A percentile compares a stretch with the other conserved stretches of the same genome.
Conservation (phyloP, 2,797 vertebrate species). For the Melanotaenia nigrans region DNA sequence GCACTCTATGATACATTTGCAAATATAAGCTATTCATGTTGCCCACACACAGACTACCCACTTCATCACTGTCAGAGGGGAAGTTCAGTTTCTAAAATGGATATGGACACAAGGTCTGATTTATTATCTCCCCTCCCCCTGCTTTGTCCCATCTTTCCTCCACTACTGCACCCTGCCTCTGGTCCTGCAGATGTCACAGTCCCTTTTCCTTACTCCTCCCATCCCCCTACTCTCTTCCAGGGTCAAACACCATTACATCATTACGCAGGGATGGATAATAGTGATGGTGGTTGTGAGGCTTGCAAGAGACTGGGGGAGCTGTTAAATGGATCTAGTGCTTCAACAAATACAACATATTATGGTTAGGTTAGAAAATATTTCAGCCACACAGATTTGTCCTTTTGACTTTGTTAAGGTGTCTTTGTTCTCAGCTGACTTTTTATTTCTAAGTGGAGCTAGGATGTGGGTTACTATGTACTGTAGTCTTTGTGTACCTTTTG, state of each 20-base stretch:
- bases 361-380: slow-evolving; percentile 19
- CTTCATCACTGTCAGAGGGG: slow-evolving; percentile 63
- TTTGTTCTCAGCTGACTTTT: slow-evolving; percentile 40
- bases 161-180: slow-evolving; percentile 73
- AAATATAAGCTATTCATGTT: slow-evolving; percentile 16
- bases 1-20: slow-evolving; percentile 18
- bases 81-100: slow-evolving; percentile 67
- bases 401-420: slow-evolving; percentile 25
- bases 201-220: slow-evolving; percentile 66
- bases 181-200: slow-evolving; percentile 84
- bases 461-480: slow-evolving; percentile 29
- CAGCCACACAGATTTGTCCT: slow-evolving; percentile 16
- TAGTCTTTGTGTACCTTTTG: slow-evolving; percentile 47
- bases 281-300: slow-evolving; percentile 46
- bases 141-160: slow-evolving; percentile 57
- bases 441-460: slow-evolving; percentile 31
- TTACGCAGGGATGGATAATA: slow-evolving; percentile 68
- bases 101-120: slow-evolving; percentile 64
- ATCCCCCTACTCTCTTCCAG: slow-evolving; percentile 73
- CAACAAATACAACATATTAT: slow-evolving; percentile 27
- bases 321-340: slow-evolving; percentile 36
- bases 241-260: slow-evolving; percentile 82
- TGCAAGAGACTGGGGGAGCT: slow-evolving; percentile 25
- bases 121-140: slow-evolving; percentile 60
- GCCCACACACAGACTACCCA: slow-evolving; percentile 21